Conservation (phyloP, 2,797 vertebrate genomes). For the Ambastaia sidthimunki region DNA sequence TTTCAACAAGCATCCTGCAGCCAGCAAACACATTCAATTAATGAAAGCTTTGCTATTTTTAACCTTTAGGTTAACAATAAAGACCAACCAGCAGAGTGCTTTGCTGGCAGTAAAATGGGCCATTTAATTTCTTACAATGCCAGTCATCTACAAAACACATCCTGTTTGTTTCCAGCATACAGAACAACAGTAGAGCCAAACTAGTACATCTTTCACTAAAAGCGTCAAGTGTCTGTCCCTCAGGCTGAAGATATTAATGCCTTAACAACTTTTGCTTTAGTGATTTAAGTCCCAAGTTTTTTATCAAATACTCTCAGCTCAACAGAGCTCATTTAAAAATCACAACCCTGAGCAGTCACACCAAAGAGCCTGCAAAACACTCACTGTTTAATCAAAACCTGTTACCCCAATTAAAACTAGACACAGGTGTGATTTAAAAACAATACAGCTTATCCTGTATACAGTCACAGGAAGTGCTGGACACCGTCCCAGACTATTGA, state of each 20-base stretch:
- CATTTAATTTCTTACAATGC: slow-evolving; percentile 25
- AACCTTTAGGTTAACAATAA: not conserved
- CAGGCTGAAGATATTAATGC: not conserved
- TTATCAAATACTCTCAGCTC: slow-evolving; percentile 12
- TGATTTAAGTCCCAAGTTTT: not conserved
- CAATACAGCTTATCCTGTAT: no score
- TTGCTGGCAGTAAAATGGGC: slow-evolving; percentile 15
- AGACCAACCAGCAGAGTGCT: slow-evolving; percentile 19
- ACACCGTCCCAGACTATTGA: not conserved
- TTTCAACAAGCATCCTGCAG: slow-evolving; percentile 20
- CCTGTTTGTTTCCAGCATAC: not conserved
- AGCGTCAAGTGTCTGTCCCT: not conserved
- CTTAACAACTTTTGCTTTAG: not conserved
- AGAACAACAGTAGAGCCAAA: not conserved
- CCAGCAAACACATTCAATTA: slow-evolving; percentile 39
- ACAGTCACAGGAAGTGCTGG: no score
- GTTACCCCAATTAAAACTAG: not conserved
- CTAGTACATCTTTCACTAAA: slow-evolving; percentile 12
- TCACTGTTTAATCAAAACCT: not conserved
- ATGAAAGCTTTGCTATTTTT: slow-evolving; percentile 24
- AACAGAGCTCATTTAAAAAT: slow-evolving; percentile 7
- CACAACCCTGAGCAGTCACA: not conserved
- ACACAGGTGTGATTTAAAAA: not conserved
- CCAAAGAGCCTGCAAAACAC: not conserved
- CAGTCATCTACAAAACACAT: slow-evolving; percentile 8